Base-by-base conservation (phyloP, 2,888 invertebrate genomes). In the Leptothorax acervorum region DNA sequence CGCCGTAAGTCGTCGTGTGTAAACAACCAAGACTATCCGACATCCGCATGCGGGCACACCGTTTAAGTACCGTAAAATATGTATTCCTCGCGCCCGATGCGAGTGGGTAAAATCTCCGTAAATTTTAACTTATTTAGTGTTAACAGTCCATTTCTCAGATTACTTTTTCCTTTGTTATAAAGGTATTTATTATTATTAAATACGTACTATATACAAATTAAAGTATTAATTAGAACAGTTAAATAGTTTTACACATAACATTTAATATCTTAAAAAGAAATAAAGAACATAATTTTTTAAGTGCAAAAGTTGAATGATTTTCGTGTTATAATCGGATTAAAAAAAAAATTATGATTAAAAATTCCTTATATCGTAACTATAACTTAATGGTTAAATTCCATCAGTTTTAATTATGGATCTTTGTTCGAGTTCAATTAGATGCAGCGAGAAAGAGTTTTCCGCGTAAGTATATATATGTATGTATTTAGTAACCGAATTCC, bases 21-120 rank as follows among this genome's bases (percentile, higher is more conserved):
- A 75, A 75, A 75, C 65, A 75, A 35, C 65, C 63, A 75, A 51
- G 71, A 42, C 55, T 48, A 23, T 63, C 45, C 48, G 15, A 48
- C 48, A 73, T 55, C 60, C 65, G 48, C 48, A 35, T 51, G 63
- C 48, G 51, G 66, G 23, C 15, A 65, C 65, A 23, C 35, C 48
- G 51, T 48, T 55, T 75, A 51, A 75, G n/a, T 75, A 48, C 23
- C 23, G 48, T 75, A 75, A 75, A 75, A 75, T 75, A 75, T 75
- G 51, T 75, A 75, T 75, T 23, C 48, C 39, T 51, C 15, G 35
- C 23, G 35, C 31, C 9, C 45, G 42, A 62, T 23, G 18, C 23
- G 12, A 48, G n/a, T 35, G 35, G 35, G n/a, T 35, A 35, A 62
- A 74, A 75, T 75, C n/a, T n/a, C 9, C 62, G 4, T n/a, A 65